Evolutionary conservation across 2,113 vertebrate genomes (phyloP).

Genomic region (Semnornis frantzii): DNA sequence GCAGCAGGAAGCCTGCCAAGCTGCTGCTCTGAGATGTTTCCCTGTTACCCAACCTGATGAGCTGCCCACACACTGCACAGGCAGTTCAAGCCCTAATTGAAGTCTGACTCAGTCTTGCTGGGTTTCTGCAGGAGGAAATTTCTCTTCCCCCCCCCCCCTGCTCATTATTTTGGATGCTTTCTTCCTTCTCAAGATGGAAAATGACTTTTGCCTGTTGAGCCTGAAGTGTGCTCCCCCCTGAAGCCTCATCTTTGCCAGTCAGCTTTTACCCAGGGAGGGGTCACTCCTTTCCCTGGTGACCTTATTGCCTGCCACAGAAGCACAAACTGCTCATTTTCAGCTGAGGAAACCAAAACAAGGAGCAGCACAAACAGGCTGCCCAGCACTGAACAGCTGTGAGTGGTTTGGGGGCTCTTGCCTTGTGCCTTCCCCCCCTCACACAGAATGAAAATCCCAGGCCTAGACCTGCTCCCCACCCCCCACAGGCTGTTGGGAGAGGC

Average conservation of each 20-base stretch:
- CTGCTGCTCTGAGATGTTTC: not conserved
- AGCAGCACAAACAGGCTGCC: not conserved
- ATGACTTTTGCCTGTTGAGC: not conserved
- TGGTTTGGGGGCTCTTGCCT: not conserved
- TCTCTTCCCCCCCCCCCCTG: not conserved
- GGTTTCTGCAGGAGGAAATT: not conserved
- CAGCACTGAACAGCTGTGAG: not conserved
- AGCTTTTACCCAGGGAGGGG: not conserved
- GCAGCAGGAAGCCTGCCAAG: not conserved
- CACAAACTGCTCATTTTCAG: not conserved
- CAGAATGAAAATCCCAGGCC: not conserved
- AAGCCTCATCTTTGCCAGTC: not conserved
- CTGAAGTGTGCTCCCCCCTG: not conserved
- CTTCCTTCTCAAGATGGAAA: not conserved
- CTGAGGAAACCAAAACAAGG: rapidly evolving
- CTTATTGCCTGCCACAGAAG: not conserved
- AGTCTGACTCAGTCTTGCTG: not conserved
- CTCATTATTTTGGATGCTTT: not conserved
- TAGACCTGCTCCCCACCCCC: not conserved
- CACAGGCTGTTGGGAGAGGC: not conserved
- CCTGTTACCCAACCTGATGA: rapidly evolving
- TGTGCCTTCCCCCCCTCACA: not conserved
- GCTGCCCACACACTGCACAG: not conserved
- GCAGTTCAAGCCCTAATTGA: not conserved
- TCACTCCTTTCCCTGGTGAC: not conserved